Percentiles rank a stretch among this genome's conserved stretches.
These are phyloP conservation scores for Eupeodes luniger DNA, from an alignment of 2,888 invertebrate species.

Conservation along the genomic window DNA sequence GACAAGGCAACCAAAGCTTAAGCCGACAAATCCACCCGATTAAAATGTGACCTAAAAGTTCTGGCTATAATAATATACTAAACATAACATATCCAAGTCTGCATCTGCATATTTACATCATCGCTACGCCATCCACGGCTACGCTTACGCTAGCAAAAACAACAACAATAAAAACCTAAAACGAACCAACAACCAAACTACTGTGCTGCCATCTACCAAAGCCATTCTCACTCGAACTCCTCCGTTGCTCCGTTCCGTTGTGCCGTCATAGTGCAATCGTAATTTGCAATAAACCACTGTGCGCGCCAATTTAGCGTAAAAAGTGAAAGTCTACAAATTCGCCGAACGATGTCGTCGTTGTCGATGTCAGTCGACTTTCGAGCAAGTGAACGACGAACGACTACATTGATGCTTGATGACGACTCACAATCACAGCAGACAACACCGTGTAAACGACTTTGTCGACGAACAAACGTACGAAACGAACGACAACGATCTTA, in stretches of 20 bases:
- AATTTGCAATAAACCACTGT: conserved; percentile 72
- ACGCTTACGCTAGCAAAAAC: neutral
- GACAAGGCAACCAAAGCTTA: conserved; percentile 32
- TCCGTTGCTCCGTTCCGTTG: neutral
- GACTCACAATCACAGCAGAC: conserved; percentile 1
- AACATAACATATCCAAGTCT: conserved; percentile 61
- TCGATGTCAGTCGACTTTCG: conserved; percentile 6
- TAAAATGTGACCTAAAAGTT: conserved; percentile 68
- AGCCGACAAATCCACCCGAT: conserved; percentile 62
- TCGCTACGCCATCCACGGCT: neutral
- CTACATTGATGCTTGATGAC: conserved; percentile 21
- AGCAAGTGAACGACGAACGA: neutral
- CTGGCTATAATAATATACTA: conserved; percentile 62
- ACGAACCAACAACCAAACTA: conserved; percentile 9
- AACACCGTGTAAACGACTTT: conserved; percentile 27
- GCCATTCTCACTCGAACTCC: neutral
- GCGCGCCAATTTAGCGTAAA: conserved; percentile 72
- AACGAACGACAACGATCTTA: conserved; percentile 16
- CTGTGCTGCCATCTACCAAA: conserved; percentile 43
- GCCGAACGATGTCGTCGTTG: conserved; percentile 45
- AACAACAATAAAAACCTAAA: conserved; percentile 5
- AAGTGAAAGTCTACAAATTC: conserved; percentile 73
- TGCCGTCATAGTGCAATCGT: conserved; percentile 57
- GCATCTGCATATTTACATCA: conserved; percentile 45
- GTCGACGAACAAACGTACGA: conserved; percentile 8